Evolutionary conservation across 2,888 invertebrate genomes (phyloP).

Genomic region (Amiota minor): DNA sequence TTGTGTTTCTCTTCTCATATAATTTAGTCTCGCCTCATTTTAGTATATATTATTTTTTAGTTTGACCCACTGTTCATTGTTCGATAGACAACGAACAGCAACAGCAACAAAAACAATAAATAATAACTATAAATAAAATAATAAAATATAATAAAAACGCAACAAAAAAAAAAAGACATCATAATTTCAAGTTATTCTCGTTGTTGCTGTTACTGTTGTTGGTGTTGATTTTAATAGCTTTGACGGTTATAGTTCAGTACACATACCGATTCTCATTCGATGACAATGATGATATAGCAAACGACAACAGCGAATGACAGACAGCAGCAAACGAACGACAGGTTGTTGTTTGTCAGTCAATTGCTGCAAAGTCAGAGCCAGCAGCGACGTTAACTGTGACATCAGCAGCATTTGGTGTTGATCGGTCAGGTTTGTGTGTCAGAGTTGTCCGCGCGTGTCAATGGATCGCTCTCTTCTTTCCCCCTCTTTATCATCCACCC

Average conservation of each 20-base stretch:
- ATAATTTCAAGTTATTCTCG: background rate
- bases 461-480: no score
- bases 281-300: conserved; percentile 14
- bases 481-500: no score
- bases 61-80: no score
- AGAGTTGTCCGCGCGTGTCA: background rate
- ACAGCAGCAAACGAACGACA: no score
- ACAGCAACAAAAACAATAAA: no score
- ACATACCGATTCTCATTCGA: conserved; percentile 13
- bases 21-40: no score
- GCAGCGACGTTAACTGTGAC: background rate
- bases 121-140: no score
- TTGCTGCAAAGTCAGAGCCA: background rate
- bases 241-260: conserved; percentile 34
- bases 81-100: no score
- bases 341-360: background rate
- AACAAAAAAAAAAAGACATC: background rate
- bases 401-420: conserved; percentile 20
- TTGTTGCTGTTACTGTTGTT: conserved; percentile 5
- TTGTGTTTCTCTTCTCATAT: no score
- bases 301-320: no score
- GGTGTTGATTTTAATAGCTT: conserved; percentile 17
- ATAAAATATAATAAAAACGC: background rate
- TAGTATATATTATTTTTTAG: no score
- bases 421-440: conserved; percentile 20